These are phyloP conservation scores for Zaprionus tsacasi DNA, from an alignment of 1,140 invertebrate species.

Conservation along the genomic window DNA sequence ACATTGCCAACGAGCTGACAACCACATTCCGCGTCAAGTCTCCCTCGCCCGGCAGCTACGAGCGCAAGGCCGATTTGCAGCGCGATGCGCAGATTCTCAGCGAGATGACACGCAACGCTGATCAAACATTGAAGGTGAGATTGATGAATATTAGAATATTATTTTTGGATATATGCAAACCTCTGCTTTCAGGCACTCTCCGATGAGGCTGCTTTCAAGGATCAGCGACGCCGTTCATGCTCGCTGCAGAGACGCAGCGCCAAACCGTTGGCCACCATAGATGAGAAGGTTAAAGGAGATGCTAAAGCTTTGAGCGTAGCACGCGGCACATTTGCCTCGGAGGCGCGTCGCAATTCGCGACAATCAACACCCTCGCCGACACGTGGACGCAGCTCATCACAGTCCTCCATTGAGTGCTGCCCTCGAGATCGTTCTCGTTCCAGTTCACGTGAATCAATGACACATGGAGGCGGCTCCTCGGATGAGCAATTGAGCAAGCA, in stretches of 20 bases:
- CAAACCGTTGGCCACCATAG: constrained; percentile 79
- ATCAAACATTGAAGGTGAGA: constrained; percentile 80
- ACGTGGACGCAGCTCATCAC: constrained; percentile 75
- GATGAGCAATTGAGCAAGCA: constrained; percentile 66
- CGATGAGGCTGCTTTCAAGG: constrained; percentile 77
- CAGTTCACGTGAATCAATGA: constrained; percentile 73
- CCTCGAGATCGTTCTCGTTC: constrained; percentile 77
- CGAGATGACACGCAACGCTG: constrained; percentile 82
- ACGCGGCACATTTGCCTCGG: constrained; percentile 72
- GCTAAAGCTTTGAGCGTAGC: constrained; percentile 58
- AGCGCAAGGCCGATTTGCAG: constrained; percentile 73
- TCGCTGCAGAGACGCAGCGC: constrained; percentile 71
- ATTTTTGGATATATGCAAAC: not conserved
- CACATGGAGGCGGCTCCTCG: constrained; percentile 73
- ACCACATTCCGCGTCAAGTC: constrained; percentile 75
- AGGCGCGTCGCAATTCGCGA: constrained; percentile 70
- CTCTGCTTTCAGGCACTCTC: constrained; percentile 64
- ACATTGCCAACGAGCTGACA: constrained; percentile 74
- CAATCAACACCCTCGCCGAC: constrained; percentile 71
- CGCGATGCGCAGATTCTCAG: constrained; percentile 78
- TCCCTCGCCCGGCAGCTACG: constrained; percentile 58
- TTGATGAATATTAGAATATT: not conserved
- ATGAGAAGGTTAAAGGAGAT: constrained; percentile 63
- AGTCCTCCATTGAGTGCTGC: constrained; percentile 79
- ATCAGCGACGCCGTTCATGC: constrained; percentile 75